Evolutionary conservation across 2,113 vertebrate species (phyloP).

Genomic region (Zosterops lateralis): DNA sequence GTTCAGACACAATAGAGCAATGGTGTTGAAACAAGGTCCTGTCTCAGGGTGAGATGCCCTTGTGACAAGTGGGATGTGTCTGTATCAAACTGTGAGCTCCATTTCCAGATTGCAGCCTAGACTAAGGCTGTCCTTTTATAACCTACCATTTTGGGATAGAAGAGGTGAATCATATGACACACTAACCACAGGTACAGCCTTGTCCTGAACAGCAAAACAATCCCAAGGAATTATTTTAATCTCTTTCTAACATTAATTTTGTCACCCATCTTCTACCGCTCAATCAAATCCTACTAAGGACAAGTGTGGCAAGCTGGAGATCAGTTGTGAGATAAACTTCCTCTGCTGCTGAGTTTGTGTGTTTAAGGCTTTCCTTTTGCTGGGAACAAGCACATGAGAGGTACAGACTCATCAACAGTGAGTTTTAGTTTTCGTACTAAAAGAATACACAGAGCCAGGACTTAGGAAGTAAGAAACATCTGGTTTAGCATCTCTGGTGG

Average conservation of each 20-base stretch:
- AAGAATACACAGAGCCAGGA: background rate
- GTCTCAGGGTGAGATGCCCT: background rate
- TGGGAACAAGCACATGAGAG: fast-evolving
- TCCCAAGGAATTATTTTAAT: background rate
- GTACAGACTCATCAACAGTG: background rate
- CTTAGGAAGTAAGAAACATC: background rate
- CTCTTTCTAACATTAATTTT: background rate
- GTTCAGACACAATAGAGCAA: background rate
- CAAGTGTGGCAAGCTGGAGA: background rate
- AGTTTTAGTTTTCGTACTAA: background rate
- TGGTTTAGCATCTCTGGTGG: background rate
- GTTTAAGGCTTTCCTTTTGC: background rate
- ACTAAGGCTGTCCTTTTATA: background rate
- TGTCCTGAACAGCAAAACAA: background rate
- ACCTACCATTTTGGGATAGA: background rate
- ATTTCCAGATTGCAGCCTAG: background rate
- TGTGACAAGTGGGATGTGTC: background rate
- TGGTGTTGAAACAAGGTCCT: background rate
- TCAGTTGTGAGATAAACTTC: background rate
- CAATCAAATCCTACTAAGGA: background rate
- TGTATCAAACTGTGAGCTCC: background rate
- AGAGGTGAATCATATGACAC: background rate
- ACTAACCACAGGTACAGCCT: background rate
- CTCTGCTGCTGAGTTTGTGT: background rate
- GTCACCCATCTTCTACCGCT: background rate